Conservation (phyloP, 2,888 invertebrate species). For the Vesta saturnalis region DNA sequence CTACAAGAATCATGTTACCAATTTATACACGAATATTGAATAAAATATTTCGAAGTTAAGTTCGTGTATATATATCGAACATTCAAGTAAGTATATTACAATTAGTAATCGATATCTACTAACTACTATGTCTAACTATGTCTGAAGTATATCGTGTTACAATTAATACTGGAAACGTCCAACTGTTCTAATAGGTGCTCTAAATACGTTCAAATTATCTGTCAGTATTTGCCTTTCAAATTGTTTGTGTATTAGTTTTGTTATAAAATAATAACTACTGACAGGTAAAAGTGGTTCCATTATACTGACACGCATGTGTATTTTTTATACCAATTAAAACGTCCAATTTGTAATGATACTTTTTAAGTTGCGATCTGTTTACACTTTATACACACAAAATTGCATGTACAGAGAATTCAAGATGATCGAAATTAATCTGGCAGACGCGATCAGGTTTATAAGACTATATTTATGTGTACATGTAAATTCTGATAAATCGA, state of each 20-base stretch:
- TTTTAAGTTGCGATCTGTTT: too few species aligned
- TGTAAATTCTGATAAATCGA: too few species aligned
- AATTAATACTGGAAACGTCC: conserved; percentile 37
- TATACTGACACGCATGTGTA: conserved; percentile 8
- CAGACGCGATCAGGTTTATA: too few species aligned
- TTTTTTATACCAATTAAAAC: conserved; percentile 2
- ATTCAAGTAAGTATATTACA: conserved; percentile 33
- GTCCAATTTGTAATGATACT: too few species aligned
- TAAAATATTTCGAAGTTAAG: conserved; percentile 17
- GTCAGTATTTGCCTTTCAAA: conserved; percentile 25
- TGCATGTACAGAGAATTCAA: too few species aligned
- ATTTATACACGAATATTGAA: conserved; percentile 25
- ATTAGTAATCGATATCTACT: conserved; percentile 45
- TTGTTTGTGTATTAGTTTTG: conserved; percentile 4
- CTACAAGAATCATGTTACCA: conserved; percentile 33
- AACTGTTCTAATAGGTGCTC: conserved; percentile 25
- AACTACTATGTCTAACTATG: conserved; percentile 44
- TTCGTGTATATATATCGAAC: conserved; percentile 18
- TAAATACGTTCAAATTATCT: conserved; percentile 23
- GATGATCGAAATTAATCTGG: too few species aligned
- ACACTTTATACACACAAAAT: too few species aligned
- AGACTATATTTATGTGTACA: too few species aligned
- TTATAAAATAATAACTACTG: conserved; percentile 15
- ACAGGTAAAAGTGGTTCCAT: conserved; percentile 17
- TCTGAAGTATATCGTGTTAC: conserved; percentile 41